phyloP scores from a whole-genome alignment of 1,140 invertebrate species.

The Lepidostoma basale region DNA sequence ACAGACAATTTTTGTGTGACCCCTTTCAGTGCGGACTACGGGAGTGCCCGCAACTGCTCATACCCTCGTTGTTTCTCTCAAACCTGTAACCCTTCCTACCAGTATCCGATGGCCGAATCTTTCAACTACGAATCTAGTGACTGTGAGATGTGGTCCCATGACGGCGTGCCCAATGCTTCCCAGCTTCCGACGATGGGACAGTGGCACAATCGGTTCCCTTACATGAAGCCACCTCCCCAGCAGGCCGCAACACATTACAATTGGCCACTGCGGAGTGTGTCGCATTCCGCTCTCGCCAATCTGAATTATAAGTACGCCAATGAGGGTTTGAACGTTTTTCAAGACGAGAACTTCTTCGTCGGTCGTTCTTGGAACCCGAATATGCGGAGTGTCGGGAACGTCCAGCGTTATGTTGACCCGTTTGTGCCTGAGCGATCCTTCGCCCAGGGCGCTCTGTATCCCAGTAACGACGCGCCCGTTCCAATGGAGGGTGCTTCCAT shows the following conservation, averaged over 20 bases:
- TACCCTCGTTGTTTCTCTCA: neutral
- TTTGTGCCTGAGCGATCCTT: neutral
- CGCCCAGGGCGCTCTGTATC: neutral
- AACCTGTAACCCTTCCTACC: neutral
- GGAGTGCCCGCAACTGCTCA: neutral
- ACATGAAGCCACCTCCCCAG: neutral
- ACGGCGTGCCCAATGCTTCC: neutral
- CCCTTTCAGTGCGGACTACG: neutral
- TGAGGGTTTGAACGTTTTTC: slow-evolving; percentile 21
- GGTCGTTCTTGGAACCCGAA: neutral
- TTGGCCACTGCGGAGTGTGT: neutral
- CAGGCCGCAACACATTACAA: neutral
- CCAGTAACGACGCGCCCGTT: slow-evolving; percentile 2
- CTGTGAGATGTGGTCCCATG: neutral
- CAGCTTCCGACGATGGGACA: neutral
- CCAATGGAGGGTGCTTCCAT: neutral
- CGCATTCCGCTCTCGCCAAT: neutral
- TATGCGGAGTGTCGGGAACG: neutral
- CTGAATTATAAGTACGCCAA: slow-evolving; percentile 24
- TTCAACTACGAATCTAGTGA: neutral
- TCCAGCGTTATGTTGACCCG: neutral
- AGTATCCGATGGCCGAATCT: neutral
- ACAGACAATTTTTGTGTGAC: neutral
- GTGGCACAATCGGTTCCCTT: neutral
- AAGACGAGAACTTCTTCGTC: neutral